Evolutionary conservation across 2,113 vertebrate genomes (phyloP).

Genomic region (Pteropus alecto): DNA sequence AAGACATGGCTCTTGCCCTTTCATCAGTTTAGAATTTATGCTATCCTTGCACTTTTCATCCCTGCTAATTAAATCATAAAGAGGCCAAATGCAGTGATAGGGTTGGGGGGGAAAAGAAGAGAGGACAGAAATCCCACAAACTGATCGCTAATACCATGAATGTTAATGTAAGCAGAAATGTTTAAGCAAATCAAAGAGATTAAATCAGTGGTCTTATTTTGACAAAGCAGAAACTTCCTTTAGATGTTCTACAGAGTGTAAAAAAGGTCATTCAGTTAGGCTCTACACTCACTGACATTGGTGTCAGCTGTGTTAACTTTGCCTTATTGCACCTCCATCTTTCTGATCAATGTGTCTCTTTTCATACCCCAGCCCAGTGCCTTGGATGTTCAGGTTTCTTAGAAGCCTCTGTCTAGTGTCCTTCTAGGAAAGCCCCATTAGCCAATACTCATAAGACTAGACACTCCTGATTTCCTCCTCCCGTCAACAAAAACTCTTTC

Average conservation of each 20-base stretch:
- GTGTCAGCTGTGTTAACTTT: background rate
- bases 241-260: background rate
- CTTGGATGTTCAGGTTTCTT: background rate
- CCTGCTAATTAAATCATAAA: background rate
- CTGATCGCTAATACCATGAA: background rate
- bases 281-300: background rate
- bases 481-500: background rate
- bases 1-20: background rate
- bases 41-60: background rate
- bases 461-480: background rate
- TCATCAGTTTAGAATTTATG: background rate
- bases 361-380: background rate
- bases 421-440: background rate
- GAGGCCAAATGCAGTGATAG: too few relatives aligned
- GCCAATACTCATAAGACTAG: background rate
- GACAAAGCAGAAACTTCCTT: background rate
- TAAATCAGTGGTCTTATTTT: background rate
- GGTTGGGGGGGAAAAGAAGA: too few relatives aligned
- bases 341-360: background rate
- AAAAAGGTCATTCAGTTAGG: background rate
- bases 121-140: background rate
- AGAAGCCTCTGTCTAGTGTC: background rate
- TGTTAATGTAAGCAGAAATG: background rate
- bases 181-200: conserved; percentile 22
- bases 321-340: background rate